A percentile compares a stretch with the other conserved stretches of the same genome.
Conservation (phyloP, 2,888 invertebrate species). For the Helobdella robusta region DNA sequence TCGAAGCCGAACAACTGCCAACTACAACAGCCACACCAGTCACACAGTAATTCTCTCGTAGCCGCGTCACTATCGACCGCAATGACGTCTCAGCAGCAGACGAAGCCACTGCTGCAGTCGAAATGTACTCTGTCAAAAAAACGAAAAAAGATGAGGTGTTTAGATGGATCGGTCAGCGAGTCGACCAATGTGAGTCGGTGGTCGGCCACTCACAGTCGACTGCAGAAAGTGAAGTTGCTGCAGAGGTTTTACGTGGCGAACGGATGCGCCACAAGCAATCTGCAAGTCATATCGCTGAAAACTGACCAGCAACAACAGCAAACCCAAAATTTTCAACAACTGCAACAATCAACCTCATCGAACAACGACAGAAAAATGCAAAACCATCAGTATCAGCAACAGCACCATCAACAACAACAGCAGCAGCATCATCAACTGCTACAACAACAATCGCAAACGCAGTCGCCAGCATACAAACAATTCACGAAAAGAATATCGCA, state of each 20-base stretch:
- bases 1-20: slow-evolving; percentile 37
- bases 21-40: not conserved
- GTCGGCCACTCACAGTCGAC: no score
- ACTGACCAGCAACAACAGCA: not conserved
- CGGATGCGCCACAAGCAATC: slow-evolving; percentile 5
- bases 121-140: not conserved
- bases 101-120: slow-evolving; percentile 11
- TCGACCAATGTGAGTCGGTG: no score
- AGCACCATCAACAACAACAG: not conserved
- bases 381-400: not conserved
- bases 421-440: not conserved
- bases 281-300: slow-evolving; percentile 1
- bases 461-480: slow-evolving; percentile 24
- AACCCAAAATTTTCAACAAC: not conserved
- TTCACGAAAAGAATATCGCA: slow-evolving; percentile 20
- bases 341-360: not conserved
- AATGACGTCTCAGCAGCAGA: not conserved
- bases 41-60: not conserved
- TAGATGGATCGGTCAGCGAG: not conserved
- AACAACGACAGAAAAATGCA: not conserved
- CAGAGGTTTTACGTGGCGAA: slow-evolving; percentile 18
- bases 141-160: slow-evolving; percentile 5
- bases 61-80: not conserved
- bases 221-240: slow-evolving; percentile 16
- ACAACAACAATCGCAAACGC: not conserved